Conservation (phyloP, 2,797 vertebrate species). For the Ispidina picta region DNA sequence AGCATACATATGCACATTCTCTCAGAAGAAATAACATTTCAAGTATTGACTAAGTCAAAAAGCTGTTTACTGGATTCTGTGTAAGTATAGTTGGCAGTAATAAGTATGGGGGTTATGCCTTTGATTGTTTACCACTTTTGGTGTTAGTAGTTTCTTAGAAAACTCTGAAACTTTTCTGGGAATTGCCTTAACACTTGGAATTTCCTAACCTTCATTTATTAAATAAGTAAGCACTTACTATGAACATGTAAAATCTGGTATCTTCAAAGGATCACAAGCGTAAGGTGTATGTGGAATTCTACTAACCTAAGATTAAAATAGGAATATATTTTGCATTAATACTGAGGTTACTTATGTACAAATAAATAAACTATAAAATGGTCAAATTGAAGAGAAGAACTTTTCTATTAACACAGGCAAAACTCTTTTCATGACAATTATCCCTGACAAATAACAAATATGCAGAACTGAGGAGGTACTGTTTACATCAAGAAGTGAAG, state of each 20-base stretch:
- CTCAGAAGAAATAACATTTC: neutral
- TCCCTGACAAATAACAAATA: neutral
- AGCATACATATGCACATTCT: neutral
- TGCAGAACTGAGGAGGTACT: neutral
- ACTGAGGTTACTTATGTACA: neutral
- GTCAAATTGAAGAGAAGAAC: neutral
- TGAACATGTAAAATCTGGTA: neutral
- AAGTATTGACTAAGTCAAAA: neutral
- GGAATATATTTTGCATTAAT: neutral
- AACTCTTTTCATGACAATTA: neutral
- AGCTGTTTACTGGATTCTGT: neutral
- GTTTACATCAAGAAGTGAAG: neutral
- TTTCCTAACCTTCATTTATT: neutral
- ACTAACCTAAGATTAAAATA: neutral
- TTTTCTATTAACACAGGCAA: neutral
- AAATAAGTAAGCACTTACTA: neutral
- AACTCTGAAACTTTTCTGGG: neutral
- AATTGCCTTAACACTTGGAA: neutral
- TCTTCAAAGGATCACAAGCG: neutral
- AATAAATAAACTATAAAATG: neutral
- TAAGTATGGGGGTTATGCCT: neutral
- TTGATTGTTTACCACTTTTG: neutral
- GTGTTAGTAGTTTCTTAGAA: neutral
- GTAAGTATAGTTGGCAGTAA: neutral
- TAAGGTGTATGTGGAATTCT: neutral